phyloP scores from a whole-genome alignment of 2,113 vertebrate genomes.

The Brachypteracias leptosomus region DNA sequence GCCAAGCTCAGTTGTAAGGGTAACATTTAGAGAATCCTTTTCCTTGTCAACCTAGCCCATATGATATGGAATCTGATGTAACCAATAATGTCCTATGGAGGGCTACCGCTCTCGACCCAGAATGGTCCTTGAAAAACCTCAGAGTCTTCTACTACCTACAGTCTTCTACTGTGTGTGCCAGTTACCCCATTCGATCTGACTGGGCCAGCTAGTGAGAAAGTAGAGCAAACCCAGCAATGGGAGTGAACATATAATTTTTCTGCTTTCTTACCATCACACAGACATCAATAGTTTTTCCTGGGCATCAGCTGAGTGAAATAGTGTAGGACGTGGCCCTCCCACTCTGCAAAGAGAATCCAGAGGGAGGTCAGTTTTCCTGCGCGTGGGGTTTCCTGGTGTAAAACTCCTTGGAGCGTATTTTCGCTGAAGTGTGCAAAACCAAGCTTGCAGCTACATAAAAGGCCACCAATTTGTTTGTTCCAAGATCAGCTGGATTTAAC shows the following conservation, averaged over 20 bases:
- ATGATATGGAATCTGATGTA: not conserved
- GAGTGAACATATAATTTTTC: not conserved
- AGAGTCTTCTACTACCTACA: no score
- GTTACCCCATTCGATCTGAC: not conserved
- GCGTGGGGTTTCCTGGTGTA: not conserved
- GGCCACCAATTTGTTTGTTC: conserved; percentile 16
- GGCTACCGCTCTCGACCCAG: not conserved
- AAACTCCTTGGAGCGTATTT: not conserved
- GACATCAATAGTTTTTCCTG: not conserved
- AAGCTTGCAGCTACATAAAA: not conserved
- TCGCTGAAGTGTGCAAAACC: not conserved
- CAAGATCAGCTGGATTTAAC: conserved; percentile 9
- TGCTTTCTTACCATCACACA: not conserved
- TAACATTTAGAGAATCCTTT: not conserved
- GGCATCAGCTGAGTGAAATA: not conserved
- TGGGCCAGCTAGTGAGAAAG: not conserved
- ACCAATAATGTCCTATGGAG: not conserved
- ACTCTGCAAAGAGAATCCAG: not conserved
- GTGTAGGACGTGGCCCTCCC: not conserved
- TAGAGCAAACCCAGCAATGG: not conserved
- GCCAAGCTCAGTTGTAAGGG: not conserved
- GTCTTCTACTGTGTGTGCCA: not conserved
- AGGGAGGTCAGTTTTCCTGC: not conserved
- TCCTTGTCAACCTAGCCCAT: not conserved
- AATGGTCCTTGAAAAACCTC: not conserved